A percentile compares a stretch with the other conserved stretches of the same genome.
Conservation (phyloP, 2,888 invertebrate species). For the Megamerina dolium region DNA sequence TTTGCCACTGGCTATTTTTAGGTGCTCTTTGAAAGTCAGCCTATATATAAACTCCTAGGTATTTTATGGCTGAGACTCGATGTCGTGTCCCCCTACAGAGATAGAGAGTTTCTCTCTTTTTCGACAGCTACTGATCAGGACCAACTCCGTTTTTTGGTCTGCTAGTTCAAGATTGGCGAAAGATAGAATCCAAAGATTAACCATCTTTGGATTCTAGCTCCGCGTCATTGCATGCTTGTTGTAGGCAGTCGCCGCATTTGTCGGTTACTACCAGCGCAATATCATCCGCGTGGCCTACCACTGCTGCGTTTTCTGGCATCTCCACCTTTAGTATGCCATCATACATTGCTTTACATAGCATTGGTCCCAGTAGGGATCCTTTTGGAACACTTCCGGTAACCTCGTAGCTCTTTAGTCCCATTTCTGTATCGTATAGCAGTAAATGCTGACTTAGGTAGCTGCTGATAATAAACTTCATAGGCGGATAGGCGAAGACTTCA, state of each 20-base stretch:
- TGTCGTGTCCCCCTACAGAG: no score
- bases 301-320: not conserved
- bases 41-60: no score
- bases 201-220: not conserved
- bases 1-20: no score
- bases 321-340: conserved; percentile 8
- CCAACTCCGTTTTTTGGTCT: no score
- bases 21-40: no score
- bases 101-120: no score
- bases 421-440: conserved; percentile 11
- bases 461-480: no score
- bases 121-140: no score
- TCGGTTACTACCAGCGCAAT: conserved; percentile 7
- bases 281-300: conserved; percentile 13
- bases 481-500: no score
- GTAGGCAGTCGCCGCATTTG: not conserved
- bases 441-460: no score
- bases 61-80: no score
- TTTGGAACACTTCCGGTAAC: conserved; percentile 8
- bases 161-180: not conserved
- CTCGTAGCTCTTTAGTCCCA: conserved; percentile 2
- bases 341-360: conserved; percentile 12
- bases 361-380: conserved; percentile 13
- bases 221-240: not conserved
- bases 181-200: not conserved